These are phyloP conservation scores for Phataginus tricuspis DNA, from an alignment of 2,797 vertebrate species.

Conservation along the genomic window DNA sequence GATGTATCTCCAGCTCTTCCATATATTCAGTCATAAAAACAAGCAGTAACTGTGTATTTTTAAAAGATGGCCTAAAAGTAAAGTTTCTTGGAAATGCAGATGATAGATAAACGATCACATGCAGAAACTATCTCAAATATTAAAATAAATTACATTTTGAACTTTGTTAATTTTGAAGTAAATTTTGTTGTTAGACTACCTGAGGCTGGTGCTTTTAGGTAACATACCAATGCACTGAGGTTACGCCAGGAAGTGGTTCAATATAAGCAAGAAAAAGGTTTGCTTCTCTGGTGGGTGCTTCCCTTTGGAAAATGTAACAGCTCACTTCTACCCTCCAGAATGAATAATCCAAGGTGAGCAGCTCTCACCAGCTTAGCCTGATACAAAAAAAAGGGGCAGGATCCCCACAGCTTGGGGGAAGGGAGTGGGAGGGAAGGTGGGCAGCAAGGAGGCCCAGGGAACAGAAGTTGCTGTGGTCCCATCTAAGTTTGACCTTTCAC, in stretches of 20 bases:
- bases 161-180: background rate
- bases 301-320: background rate
- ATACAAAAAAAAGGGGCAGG: background rate
- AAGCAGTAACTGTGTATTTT: background rate
- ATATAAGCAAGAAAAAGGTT: background rate
- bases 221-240: background rate
- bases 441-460: background rate
- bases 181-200: background rate
- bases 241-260: background rate
- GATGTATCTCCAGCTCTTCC: background rate
- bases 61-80: background rate
- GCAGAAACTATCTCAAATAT: conserved; percentile 28
- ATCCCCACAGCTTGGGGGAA: background rate
- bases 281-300: background rate
- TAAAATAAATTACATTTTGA: conserved; percentile 38
- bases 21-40: conserved; percentile 24
- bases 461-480: background rate
- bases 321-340: background rate
- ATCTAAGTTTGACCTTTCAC: no score
- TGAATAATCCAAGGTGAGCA: background rate
- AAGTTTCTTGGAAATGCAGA: conserved; percentile 21
- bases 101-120: background rate
- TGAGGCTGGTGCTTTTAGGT: background rate
- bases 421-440: background rate
- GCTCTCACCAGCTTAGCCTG: background rate